Evolutionary conservation across 2,113 vertebrate species (phyloP).

Genomic region (Hoplias malabaricus): DNA sequence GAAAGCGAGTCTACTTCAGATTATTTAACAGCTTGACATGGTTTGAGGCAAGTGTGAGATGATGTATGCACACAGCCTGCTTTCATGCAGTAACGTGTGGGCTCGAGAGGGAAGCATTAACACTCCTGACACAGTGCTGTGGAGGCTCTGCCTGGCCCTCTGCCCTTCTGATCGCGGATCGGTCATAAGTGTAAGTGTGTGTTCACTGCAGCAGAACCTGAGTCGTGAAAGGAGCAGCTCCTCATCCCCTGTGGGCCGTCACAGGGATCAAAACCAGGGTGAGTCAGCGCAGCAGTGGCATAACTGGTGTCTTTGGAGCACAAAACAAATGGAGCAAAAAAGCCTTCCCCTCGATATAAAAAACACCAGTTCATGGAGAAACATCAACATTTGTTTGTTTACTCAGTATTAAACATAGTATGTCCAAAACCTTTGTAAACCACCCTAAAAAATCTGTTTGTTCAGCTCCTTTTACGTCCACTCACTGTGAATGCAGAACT

Average conservation of each 20-base stretch:
- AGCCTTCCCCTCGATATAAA: no score
- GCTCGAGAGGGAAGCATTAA: background rate
- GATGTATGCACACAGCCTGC: background rate
- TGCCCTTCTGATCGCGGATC: background rate
- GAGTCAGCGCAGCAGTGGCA: constrained; percentile 11
- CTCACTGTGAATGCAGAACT: no score
- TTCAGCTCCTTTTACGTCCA: no score
- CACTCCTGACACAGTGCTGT: background rate
- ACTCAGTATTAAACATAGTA: no score
- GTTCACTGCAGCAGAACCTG: background rate
- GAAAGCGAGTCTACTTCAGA: background rate
- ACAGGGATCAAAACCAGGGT: constrained; percentile 4
- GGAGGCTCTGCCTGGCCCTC: background rate
- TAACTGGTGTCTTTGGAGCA: background rate
- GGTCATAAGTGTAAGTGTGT: background rate
- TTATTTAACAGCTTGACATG: background rate
- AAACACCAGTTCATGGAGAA: no score
- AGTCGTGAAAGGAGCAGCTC: background rate
- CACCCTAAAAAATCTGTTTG: no score
- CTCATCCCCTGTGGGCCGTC: background rate
- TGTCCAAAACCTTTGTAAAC: no score
- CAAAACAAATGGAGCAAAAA: no score
- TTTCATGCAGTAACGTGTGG: background rate
- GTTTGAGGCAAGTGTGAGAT: background rate
- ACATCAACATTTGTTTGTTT: no score